Evolutionary conservation across 2,113 vertebrate genomes (phyloP).

Genomic region (Brachyhypopomus occidentalis): DNA sequence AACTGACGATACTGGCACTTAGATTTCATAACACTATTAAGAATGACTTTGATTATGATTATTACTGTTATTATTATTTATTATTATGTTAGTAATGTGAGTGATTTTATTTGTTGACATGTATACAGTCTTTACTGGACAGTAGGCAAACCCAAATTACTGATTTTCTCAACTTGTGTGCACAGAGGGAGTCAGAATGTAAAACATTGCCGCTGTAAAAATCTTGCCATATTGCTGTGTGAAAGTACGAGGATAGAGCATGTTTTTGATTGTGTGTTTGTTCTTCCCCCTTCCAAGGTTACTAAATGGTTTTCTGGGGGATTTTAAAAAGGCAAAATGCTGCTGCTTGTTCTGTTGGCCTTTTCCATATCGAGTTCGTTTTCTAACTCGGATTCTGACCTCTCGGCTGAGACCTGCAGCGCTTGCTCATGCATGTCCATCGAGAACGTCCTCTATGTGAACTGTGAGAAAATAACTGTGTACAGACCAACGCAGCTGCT

Average conservation of each 20-base stretch:
- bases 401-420: slow-evolving; percentile 93
- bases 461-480: slow-evolving; percentile 95
- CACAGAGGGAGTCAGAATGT: slow-evolving; percentile 14
- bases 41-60: background rate
- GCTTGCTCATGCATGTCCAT: slow-evolving; percentile 96
- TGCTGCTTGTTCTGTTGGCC: slow-evolving; percentile 94
- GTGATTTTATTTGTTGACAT: background rate
- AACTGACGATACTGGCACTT: background rate
- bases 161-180: slow-evolving; percentile 23
- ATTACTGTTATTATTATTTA: background rate
- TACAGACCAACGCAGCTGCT: slow-evolving; percentile 95
- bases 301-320: slow-evolving; percentile 85
- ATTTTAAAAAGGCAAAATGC: slow-evolving; percentile 92
- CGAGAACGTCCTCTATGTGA: slow-evolving; percentile 97
- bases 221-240: slow-evolving; percentile 38
- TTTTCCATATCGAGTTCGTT: slow-evolving; percentile 83
- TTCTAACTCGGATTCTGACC: slow-evolving; percentile 84
- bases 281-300: slow-evolving; percentile 69
- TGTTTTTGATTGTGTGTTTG: slow-evolving; percentile 54
- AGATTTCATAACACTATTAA: background rate
- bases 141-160: background rate
- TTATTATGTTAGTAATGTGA: slow-evolving; percentile 3
- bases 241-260: slow-evolving; percentile 13
- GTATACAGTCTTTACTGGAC: background rate
- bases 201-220: slow-evolving; percentile 19